A percentile compares a stretch with the other conserved stretches of the same genome.
phyloP scores from a whole-genome alignment of 1,140 invertebrate species.

The Ceratosolen fusciceps region DNA sequence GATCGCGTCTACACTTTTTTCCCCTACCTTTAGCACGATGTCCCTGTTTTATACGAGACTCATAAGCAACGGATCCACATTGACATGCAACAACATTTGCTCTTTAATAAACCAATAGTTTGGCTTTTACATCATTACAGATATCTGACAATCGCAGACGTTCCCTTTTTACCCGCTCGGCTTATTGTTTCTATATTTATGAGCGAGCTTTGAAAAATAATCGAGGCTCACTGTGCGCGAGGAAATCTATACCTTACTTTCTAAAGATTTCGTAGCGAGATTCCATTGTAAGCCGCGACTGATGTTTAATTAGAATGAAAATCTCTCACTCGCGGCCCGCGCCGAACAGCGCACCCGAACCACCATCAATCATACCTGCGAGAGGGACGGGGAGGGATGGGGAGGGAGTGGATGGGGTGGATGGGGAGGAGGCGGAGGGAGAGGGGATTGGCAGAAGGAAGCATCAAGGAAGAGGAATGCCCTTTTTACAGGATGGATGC shows the following conservation, averaged over 20 bases:
- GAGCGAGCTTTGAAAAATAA: neutral
- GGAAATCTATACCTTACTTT: conserved; percentile 1
- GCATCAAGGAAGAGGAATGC: too few species aligned
- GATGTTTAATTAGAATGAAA: conserved; percentile 17
- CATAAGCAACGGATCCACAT: neutral
- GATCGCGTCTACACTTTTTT: neutral
- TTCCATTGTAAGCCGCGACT: conserved; percentile 10
- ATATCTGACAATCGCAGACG: neutral
- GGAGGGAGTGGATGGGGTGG: too few species aligned
- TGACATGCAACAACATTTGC: neutral
- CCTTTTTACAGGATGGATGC: neutral
- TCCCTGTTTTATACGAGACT: neutral
- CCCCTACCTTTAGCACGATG: neutral
- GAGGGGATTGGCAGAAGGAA: too few species aligned
- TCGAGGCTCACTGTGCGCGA: neutral
- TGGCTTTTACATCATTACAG: neutral
- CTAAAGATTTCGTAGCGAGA: conserved; percentile 10
- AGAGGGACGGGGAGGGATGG: too few species aligned
- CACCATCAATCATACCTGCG: neutral
- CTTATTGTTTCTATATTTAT: conserved; percentile 5
- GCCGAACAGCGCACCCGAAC: neutral
- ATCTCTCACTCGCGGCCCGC: neutral
- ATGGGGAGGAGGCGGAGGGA: too few species aligned
- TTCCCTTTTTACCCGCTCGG: neutral
- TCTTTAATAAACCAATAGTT: neutral